phyloP scores from a whole-genome alignment of 2,113 vertebrate species.

The Scatophagus argus region DNA sequence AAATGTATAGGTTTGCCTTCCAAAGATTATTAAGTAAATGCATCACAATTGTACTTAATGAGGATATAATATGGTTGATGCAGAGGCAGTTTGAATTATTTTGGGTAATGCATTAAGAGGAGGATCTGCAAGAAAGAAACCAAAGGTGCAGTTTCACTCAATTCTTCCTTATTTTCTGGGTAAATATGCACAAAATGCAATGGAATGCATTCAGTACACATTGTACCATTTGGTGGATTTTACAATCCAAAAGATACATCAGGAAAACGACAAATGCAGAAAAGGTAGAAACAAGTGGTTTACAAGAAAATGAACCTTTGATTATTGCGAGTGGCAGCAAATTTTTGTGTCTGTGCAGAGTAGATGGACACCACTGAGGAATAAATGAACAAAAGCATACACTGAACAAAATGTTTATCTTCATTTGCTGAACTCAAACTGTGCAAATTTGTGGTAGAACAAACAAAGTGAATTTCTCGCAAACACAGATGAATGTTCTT shows the following conservation, averaged over 20 bases:
- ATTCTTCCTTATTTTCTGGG: constrained; percentile 29
- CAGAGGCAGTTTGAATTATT: constrained; percentile 4
- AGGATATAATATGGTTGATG: neutral
- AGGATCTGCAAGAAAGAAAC: neutral
- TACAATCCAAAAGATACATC: constrained; percentile 10
- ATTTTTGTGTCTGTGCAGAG: neutral
- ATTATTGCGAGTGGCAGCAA: constrained; percentile 21
- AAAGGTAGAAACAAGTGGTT: constrained; percentile 5
- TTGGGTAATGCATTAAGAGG: neutral
- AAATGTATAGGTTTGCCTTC: constrained; percentile 17
- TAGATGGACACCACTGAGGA: constrained; percentile 22
- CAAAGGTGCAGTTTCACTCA: neutral
- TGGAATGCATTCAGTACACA: neutral
- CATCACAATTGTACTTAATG: constrained; percentile 4
- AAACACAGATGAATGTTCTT: constrained; percentile 42
- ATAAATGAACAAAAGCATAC: constrained; percentile 9
- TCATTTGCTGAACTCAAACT: constrained; percentile 40
- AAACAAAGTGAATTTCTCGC: constrained; percentile 41
- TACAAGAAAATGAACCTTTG: neutral
- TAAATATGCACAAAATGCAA: constrained; percentile 22
- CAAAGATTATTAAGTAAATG: constrained; percentile 6
- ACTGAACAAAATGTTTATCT: constrained; percentile 36
- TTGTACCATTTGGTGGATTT: constrained; percentile 10
- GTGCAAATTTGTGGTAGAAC: constrained; percentile 30
- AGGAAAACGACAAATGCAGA: neutral